phyloP scores from a whole-genome alignment of 2,113 vertebrate species.

The Cryptoleucopteryx plumbea region DNA sequence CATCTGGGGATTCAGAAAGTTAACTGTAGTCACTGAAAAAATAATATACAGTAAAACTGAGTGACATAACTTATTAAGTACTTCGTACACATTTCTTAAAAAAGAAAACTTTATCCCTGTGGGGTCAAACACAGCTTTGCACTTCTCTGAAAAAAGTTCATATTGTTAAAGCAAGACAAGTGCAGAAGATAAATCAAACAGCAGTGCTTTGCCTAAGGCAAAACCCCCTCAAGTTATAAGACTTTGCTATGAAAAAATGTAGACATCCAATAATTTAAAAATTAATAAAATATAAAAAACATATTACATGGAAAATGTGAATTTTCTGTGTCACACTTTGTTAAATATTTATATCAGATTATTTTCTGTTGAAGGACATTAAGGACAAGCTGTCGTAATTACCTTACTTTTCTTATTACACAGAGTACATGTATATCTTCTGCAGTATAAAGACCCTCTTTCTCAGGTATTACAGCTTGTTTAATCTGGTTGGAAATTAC shows the following conservation, averaged over 20 bases:
- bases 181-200: constrained; percentile 69
- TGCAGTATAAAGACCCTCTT: not conserved
- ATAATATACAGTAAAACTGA: constrained; percentile 65
- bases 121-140: constrained; percentile 62
- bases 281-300: constrained; percentile 49
- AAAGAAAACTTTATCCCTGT: constrained; percentile 65
- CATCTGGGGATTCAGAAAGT: constrained; percentile 71
- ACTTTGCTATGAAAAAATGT: constrained; percentile 20
- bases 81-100: constrained; percentile 70
- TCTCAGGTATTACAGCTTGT: not conserved
- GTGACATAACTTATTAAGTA: constrained; percentile 73
- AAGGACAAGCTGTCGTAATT: not conserved
- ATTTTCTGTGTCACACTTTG: not conserved
- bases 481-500: not conserved
- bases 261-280: constrained; percentile 36
- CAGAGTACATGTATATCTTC: not conserved
- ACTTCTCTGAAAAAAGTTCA: constrained; percentile 61
- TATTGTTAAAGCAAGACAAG: constrained; percentile 65
- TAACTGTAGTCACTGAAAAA: constrained; percentile 71
- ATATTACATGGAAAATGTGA: not conserved
- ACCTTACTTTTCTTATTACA: not conserved
- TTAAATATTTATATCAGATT: constrained; percentile 33
- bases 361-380: constrained; percentile 15
- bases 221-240: constrained; percentile 21
- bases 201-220: constrained; percentile 31